Evolutionary conservation across 2,888 invertebrate genomes (phyloP).

Genomic region (Drosophila helvetica): DNA sequence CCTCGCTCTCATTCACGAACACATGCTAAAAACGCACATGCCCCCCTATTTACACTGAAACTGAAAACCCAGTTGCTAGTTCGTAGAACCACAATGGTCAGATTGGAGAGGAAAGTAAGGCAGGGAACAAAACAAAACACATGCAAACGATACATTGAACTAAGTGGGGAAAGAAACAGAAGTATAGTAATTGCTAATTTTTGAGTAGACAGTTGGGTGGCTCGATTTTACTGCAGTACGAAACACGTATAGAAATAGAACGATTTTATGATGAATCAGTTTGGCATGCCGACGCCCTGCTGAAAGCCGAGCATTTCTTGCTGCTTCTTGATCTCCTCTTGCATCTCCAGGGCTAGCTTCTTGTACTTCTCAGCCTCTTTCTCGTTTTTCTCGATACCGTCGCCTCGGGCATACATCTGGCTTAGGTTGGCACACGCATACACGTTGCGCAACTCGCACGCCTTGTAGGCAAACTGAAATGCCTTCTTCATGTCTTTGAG

Average conservation of each 20-base stretch:
- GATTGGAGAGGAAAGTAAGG: not conserved
- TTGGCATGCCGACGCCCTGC: conserved; percentile 84
- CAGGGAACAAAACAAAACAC: not conserved
- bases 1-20: conserved; percentile 11
- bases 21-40: conserved; percentile 54
- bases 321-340: conserved; percentile 87
- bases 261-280: conserved; percentile 47
- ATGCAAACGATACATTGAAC: conserved; percentile 17
- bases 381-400: conserved; percentile 90
- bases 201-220: not conserved
- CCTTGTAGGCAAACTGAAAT: conserved; percentile 90
- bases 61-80: conserved; percentile 22
- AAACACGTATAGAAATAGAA: not conserved
- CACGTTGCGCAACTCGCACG: conserved; percentile 93
- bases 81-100: conserved; percentile 5
- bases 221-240: not conserved
- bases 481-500: conserved; percentile 90
- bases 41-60: conserved; percentile 64
- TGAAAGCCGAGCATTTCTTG: conserved; percentile 85
- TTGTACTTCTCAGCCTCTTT: conserved; percentile 90
- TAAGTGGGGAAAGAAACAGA: conserved; percentile 8
- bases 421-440: conserved; percentile 96
- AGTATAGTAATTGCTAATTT: not conserved
- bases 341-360: conserved; percentile 88
- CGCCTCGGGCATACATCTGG: conserved; percentile 93